Evolutionary conservation across 2,888 invertebrate genomes (phyloP).

Genomic region (Saturnia japonica): DNA sequence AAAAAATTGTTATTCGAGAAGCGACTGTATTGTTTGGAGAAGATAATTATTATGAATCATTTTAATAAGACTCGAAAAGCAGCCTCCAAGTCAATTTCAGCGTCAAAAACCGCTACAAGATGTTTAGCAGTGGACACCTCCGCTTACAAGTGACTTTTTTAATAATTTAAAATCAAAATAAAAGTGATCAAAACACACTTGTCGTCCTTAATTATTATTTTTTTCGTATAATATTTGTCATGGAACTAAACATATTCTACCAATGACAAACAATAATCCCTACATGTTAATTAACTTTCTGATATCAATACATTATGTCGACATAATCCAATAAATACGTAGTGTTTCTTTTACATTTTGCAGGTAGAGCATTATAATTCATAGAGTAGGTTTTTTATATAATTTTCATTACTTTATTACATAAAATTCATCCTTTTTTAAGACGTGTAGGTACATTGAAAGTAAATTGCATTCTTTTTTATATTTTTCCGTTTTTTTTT

Average conservation of each 20-base stretch:
- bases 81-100: not conserved
- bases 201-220: not conserved
- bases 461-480: not conserved
- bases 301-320: no score
- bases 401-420: not conserved
- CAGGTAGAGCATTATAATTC: constrained; percentile 50
- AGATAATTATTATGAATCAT: not conserved
- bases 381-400: constrained; percentile 29
- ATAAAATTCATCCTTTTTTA: not conserved
- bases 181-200: not conserved
- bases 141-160: not conserved
- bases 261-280: not conserved
- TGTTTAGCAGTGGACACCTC: not conserved
- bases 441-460: not conserved
- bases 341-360: constrained; percentile 21
- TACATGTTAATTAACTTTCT: not conserved
- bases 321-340: constrained; percentile 2
- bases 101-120: not conserved
- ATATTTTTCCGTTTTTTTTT: not conserved
- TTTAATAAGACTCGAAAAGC: not conserved
- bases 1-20: not conserved
- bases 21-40: not conserved
- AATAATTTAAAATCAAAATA: not conserved
- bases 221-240: not conserved
- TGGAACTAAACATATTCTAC: constrained; percentile 1